These are phyloP conservation scores for Eurystomus glaucurus DNA, from an alignment of 2,797 vertebrate species.

Conservation along the genomic window DNA sequence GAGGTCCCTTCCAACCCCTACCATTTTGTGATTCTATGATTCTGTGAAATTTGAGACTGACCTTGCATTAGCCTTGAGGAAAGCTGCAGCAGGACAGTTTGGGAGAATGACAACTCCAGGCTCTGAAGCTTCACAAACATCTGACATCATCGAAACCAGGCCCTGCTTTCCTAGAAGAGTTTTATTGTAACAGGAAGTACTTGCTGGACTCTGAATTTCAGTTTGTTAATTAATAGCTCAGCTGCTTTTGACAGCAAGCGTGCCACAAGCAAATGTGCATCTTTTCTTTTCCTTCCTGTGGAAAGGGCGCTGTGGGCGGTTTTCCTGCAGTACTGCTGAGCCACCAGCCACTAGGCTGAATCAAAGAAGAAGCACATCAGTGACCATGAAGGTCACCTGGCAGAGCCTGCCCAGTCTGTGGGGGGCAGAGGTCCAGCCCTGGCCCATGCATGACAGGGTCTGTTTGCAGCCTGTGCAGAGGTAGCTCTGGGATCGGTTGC, in stretches of 20 bases:
- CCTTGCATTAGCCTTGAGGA: background rate
- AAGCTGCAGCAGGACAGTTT: background rate
- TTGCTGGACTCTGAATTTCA: background rate
- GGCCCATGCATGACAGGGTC: background rate
- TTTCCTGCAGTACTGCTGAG: fast-evolving
- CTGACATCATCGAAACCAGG: fast-evolving
- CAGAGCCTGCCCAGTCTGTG: background rate
- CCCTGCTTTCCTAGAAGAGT: background rate
- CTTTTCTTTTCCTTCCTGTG: background rate
- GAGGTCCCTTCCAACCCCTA: background rate
- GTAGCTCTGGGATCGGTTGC: background rate
- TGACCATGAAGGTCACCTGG: fast-evolving
- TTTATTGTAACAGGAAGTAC: background rate
- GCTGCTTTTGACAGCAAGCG: background rate
- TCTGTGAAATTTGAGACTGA: background rate
- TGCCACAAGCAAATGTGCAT: background rate
- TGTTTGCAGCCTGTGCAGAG: background rate
- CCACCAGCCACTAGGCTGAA: fast-evolving
- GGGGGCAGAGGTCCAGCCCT: background rate
- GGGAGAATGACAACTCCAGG: background rate
- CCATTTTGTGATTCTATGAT: background rate
- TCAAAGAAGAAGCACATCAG: background rate
- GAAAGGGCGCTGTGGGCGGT: background rate
- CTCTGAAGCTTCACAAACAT: background rate
- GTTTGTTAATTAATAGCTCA: background rate